Conservation (phyloP, 1,140 invertebrate species). For the Antheraea mylitta region DNA sequence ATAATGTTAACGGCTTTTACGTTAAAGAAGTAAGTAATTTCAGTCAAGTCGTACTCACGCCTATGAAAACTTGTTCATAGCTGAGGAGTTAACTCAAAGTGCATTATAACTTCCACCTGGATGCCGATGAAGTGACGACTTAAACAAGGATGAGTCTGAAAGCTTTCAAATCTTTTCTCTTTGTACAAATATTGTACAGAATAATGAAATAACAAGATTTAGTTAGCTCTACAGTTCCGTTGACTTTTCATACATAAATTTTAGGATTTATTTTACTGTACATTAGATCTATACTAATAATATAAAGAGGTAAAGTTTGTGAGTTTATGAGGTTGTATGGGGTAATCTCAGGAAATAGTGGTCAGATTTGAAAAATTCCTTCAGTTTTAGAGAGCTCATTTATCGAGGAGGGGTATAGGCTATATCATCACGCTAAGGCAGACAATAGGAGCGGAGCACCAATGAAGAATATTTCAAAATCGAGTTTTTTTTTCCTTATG, state of each 20-base stretch:
- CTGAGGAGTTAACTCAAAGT: constrained; percentile 41
- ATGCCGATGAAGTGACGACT: constrained; percentile 23
- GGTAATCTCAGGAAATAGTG: too few species aligned
- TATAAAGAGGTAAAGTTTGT: too few species aligned
- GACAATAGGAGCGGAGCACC: too few species aligned
- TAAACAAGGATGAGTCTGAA: constrained; percentile 34
- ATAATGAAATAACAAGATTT: constrained; percentile 20
- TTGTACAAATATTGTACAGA: constrained; percentile 28
- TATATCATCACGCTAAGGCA: too few species aligned
- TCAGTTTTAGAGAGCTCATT: too few species aligned
- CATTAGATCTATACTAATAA: too few species aligned
- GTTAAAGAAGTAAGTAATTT: not conserved
- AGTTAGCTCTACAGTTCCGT: not conserved
- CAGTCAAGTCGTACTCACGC: constrained; percentile 17
- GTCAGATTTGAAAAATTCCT: too few species aligned
- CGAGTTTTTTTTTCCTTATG: too few species aligned
- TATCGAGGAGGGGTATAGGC: too few species aligned
- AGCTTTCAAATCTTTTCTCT: constrained; percentile 34
- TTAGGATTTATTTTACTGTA: not conserved
- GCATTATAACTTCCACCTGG: constrained; percentile 45
- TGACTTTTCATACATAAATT: not conserved
- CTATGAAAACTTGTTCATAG: constrained; percentile 41
- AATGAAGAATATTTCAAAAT: too few species aligned
- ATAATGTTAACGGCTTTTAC: not conserved
- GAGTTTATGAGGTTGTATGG: too few species aligned